A percentile compares a stretch with the other conserved stretches of the same genome.
These are phyloP conservation scores for Sphyrna mokarran DNA, from an alignment of 2,113 vertebrate species.

Conservation along the genomic window DNA sequence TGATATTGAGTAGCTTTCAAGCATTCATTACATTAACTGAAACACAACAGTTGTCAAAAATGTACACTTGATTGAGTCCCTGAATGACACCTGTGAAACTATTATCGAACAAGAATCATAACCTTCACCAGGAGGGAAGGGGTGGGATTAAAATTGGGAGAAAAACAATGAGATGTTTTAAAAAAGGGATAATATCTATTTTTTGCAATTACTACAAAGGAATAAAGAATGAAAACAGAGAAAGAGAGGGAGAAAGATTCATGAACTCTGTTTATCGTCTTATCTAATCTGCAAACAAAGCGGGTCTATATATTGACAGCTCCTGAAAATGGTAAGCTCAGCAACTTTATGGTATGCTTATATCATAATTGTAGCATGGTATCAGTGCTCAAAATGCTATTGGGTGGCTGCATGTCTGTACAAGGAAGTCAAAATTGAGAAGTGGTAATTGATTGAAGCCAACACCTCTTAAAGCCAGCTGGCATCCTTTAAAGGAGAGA, in stretches of 20 bases:
- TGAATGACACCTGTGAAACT: conserved; percentile 2
- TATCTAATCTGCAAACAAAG: neutral
- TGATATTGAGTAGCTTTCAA: conserved; percentile 18
- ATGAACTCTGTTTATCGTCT: neutral
- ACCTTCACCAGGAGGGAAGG: neutral
- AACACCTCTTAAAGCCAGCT: neutral
- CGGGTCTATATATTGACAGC: neutral
- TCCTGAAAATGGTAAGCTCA: neutral
- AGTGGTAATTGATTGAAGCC: neutral
- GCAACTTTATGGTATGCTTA: neutral
- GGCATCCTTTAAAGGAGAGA: neutral
- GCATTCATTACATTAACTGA: neutral
- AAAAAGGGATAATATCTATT: neutral
- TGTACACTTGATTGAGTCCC: neutral
- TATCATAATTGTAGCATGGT: neutral
- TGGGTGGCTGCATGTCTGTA: neutral
- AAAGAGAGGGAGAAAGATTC: neutral
- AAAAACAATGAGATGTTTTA: neutral
- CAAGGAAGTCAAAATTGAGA: neutral
- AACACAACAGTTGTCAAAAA: neutral
- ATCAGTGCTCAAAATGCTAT: neutral
- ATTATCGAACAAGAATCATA: neutral
- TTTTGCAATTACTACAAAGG: neutral
- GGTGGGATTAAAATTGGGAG: neutral
- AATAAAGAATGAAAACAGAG: neutral